Conservation (phyloP, 2,888 invertebrate species). For the Athalia rosae region DNA sequence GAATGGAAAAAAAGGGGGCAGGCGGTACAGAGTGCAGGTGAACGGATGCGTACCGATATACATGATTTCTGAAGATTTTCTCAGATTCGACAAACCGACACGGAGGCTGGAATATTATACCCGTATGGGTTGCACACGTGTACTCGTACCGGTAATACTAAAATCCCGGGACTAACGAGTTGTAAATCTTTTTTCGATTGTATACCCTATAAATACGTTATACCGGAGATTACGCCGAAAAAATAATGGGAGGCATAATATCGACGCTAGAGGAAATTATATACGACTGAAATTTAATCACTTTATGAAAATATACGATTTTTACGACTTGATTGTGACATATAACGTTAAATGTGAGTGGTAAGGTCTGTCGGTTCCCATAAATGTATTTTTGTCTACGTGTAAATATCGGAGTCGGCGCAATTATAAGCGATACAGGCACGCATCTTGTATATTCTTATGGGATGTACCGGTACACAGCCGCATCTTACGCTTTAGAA, state of each 20-base stretch:
- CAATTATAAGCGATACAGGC: too few species aligned
- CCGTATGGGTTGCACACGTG: background rate
- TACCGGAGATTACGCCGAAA: background rate
- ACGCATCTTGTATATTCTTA: too few species aligned
- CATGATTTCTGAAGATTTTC: too few species aligned
- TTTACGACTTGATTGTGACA: slow-evolving; percentile 17
- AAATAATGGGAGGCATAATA: slow-evolving; percentile 8
- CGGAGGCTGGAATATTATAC: too few species aligned
- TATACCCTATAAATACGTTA: too few species aligned
- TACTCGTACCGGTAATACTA: background rate
- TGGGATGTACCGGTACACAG: too few species aligned
- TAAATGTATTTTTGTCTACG: background rate
- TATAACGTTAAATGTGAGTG: background rate
- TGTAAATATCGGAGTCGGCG: background rate
- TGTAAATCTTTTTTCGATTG: slow-evolving; percentile 10
- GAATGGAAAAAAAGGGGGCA: too few species aligned
- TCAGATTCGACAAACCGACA: too few species aligned
- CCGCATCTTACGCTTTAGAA: too few species aligned
- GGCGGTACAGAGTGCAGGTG: too few species aligned
- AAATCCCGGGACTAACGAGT: slow-evolving; percentile 1
- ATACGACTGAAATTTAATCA: slow-evolving; percentile 37
- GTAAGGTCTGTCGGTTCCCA: too few species aligned
- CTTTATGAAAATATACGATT: background rate
- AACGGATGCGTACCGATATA: too few species aligned
- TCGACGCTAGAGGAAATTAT: slow-evolving; percentile 19